Base-by-base conservation (phyloP, 2,888 invertebrate genomes). In the Diabrotica balteata region DNA sequence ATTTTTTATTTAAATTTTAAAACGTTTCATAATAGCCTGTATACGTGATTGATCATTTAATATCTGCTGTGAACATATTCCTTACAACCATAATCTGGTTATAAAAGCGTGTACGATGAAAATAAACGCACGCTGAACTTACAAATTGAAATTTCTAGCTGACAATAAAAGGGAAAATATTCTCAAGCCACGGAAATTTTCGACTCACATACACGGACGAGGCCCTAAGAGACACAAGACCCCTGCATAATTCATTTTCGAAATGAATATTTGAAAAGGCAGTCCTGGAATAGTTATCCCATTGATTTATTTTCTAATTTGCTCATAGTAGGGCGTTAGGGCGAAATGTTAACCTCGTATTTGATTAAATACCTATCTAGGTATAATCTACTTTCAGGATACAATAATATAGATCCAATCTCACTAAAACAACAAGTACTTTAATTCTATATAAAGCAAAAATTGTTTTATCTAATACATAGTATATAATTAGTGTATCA, bases 91-190 rank as follows among this genome's bases (percentile, higher is more conserved):
- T 62, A 55, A 62, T 62, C 62, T 49, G 22, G 62, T 62, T 62
- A 62, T 55, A 62, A 62, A 62, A 62, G 62, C 54, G 46, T 8
- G 54, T 61, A 61, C 44, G 47, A 44, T 49, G 60, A 10, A 53
- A 45, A 61, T 22, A 54, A 53, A 49, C 55, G 55, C 44, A 47
- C 43, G n/a, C 49, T 32, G 44, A 42, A 62, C 62, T 62, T 55
- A 54, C 54, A 62, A 62, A 62, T 62, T 62, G 62, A 62, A 62
- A 62, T 62, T 62, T 63, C 57, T 51, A 57, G 57, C 50, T 57
- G 57, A 63, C 63, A 63, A 63, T 63, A 63, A 63, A 63, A 63
- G 63, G 57, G 49, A 57, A 63, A 63, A 63, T 63, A 63, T 57
- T 57, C 57, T 50, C 57, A 50, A 43, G 50, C 49, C 51, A 55